Evolutionary conservation across 2,888 invertebrate species (phyloP).

Genomic region (Cryptus viduatorius): DNA sequence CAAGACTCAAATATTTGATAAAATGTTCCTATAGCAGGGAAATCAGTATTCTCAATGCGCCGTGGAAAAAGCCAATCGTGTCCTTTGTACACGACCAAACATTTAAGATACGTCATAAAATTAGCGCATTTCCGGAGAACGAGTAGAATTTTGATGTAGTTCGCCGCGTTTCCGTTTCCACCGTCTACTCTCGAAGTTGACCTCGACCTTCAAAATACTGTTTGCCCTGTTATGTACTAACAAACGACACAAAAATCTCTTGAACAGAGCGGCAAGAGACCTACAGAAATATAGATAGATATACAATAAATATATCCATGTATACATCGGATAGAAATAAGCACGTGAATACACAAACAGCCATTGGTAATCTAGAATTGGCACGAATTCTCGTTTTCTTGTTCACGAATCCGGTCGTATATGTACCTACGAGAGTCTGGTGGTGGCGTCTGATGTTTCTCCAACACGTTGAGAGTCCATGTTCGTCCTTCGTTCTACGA

Average conservation of each 20-base stretch:
- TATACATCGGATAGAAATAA: not conserved
- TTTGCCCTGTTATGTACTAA: constrained; percentile 3
- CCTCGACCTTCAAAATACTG: constrained; percentile 60
- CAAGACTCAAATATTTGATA: not conserved
- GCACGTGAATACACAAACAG: constrained; percentile 59
- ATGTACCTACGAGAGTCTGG: not conserved
- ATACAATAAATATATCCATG: constrained; percentile 4
- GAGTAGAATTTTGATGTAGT: constrained; percentile 43
- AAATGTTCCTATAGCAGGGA: not conserved
- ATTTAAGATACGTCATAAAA: constrained; percentile 26
- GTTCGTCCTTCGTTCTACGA: constrained; percentile 14
- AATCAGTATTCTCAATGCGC: constrained; percentile 41
- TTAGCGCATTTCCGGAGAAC: constrained; percentile 41
- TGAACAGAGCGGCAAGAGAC: not conserved
- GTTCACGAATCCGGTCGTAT: constrained; percentile 30
- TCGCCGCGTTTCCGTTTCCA: constrained; percentile 1
- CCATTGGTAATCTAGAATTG: constrained; percentile 65
- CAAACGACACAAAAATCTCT: constrained; percentile 25
- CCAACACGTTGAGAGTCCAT: not conserved
- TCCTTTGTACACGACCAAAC: not conserved
- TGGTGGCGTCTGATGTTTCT: not conserved
- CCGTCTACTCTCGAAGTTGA: constrained; percentile 41
- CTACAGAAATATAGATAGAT: not conserved
- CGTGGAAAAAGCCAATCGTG: constrained; percentile 21
- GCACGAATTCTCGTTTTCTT: constrained; percentile 66